Conservation (phyloP, 1,140 invertebrate species). For the Drosophila rufa region DNA sequence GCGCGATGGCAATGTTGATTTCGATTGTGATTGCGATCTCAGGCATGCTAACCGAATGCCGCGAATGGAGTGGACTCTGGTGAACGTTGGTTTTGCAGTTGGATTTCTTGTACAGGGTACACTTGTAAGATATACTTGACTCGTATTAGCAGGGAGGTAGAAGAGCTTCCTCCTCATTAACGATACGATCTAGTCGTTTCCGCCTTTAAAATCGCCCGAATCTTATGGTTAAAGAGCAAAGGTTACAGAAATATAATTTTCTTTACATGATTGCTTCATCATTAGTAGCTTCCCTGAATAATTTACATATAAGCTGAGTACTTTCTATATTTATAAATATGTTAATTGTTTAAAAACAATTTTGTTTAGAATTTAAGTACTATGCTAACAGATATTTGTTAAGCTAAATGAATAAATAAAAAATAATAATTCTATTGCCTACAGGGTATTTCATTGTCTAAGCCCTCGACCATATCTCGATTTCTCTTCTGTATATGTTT, state of each 20-base stretch:
- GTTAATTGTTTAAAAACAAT: too few species aligned
- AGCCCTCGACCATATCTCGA: too few species aligned
- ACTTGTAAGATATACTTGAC: background rate
- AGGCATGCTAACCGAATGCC: constrained; percentile 58
- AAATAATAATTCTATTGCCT: too few species aligned
- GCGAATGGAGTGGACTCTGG: constrained; percentile 41
- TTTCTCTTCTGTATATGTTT: background rate
- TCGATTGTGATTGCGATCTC: constrained; percentile 71
- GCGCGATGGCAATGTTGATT: constrained; percentile 56
- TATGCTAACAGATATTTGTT: too few species aligned
- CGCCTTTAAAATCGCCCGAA: too few species aligned
- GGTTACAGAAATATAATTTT: background rate
- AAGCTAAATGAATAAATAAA: too few species aligned
- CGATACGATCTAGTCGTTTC: background rate
- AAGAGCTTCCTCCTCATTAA: background rate
- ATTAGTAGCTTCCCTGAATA: too few species aligned
- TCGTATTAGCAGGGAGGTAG: too few species aligned
- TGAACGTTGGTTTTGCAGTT: constrained; percentile 1
- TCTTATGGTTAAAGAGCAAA: too few species aligned
- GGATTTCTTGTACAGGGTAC: constrained; percentile 2
- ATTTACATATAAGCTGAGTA: too few species aligned
- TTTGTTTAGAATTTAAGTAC: too few species aligned
- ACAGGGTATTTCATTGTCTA: background rate
- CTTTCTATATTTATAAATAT: background rate
- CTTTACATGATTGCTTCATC: too few species aligned